Conservation (phyloP, 2,888 invertebrate genomes). For the Diabrotica balteata region DNA sequence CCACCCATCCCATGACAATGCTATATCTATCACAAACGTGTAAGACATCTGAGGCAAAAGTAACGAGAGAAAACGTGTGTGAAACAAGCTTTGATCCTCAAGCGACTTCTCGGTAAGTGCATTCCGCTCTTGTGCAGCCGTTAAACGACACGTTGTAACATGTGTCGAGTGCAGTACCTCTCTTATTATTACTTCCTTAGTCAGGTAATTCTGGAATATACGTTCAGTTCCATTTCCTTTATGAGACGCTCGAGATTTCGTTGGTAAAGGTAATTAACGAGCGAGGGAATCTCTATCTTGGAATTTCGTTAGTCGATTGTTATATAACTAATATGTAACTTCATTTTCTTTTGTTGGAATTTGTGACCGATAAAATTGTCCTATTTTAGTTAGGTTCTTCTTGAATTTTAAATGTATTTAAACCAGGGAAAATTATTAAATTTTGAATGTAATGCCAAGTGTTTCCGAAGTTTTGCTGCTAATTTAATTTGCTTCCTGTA, state of each 20-base stretch:
- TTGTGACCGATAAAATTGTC: too few relatives aligned
- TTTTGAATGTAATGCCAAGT: too few relatives aligned
- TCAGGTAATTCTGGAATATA: constrained; percentile 32
- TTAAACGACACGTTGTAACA: constrained; percentile 30
- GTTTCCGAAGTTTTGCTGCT: too few relatives aligned
- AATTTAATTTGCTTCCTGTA: too few relatives aligned
- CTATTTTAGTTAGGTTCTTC: too few relatives aligned
- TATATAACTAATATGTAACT: neutral
- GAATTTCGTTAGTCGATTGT: constrained; percentile 11
- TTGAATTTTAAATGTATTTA: too few relatives aligned
- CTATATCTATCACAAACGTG: too few relatives aligned
- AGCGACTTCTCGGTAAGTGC: constrained; percentile 27
- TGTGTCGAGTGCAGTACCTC: constrained; percentile 31
- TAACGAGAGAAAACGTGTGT: constrained; percentile 11
- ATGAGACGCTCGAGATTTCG: constrained; percentile 28
- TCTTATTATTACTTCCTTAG: constrained; percentile 34
- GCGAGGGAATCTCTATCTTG: constrained; percentile 6
- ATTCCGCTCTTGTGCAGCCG: constrained; percentile 26
- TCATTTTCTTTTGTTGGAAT: too few relatives aligned
- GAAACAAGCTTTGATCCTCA: constrained; percentile 22
- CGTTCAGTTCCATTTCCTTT: constrained; percentile 31
- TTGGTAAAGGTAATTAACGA: constrained; percentile 25
- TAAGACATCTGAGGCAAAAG: neutral
- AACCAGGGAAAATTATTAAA: too few relatives aligned
- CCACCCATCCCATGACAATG: too few relatives aligned